Conservation (phyloP, 2,797 vertebrate genomes). For the Darevskia nairensis region DNA sequence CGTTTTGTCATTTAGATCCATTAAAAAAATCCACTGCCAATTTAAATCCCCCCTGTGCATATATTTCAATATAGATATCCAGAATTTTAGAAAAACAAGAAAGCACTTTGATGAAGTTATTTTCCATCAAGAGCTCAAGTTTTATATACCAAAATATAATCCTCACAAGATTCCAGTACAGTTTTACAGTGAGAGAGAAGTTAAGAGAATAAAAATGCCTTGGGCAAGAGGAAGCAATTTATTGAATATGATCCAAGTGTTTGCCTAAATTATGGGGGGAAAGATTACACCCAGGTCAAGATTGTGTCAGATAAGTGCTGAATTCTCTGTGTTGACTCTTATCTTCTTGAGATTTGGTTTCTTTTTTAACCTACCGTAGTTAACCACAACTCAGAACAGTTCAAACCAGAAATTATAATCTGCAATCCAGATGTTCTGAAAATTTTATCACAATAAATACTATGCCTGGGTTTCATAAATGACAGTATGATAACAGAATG, state of each 20-base stretch:
- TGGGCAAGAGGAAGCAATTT: background rate
- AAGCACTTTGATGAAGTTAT: background rate
- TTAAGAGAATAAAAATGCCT: background rate
- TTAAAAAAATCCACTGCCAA: background rate
- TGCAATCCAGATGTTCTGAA: conserved; percentile 31
- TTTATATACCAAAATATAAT: background rate
- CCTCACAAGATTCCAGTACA: background rate
- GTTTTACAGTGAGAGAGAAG: background rate
- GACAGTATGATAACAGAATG: background rate
- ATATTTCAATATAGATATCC: background rate
- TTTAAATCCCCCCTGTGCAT: background rate
- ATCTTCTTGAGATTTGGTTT: background rate
- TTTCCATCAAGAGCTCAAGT: background rate
- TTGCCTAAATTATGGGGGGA: background rate
- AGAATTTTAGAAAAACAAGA: background rate
- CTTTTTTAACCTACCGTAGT: conserved; percentile 39
- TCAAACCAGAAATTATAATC: conserved; percentile 10
- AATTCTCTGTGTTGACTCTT: background rate
- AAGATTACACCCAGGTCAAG: background rate
- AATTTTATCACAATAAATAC: background rate
- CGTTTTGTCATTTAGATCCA: background rate
- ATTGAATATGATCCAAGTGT: background rate
- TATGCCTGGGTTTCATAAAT: background rate
- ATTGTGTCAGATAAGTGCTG: background rate
- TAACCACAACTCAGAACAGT: conserved; percentile 17